Evolutionary conservation across 2,888 invertebrate genomes (phyloP), one percentile per base, ranked within the genome.

Genomic region (Volucella bombylans): DNA sequence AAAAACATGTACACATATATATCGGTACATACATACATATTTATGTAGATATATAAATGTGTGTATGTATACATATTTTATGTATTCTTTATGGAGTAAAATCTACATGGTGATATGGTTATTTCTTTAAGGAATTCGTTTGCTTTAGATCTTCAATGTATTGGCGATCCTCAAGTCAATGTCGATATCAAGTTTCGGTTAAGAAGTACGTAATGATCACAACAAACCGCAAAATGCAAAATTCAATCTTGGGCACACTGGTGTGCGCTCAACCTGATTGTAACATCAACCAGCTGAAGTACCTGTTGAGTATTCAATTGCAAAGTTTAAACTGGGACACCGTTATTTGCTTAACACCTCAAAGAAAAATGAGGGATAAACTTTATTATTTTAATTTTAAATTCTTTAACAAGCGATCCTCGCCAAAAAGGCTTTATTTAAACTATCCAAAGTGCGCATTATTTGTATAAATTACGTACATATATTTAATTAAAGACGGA

Each of bases 121-220:
- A 9, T 47, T 41, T 54, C 54, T 31, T 55, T 23, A 54, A 61
- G 23, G n/a, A 47, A 11, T 50, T 47, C 38, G 31, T 39, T 62
- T 4, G 23, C 14, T 14, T 0, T 52, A 11, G 31, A 54, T 15
- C 31, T 43, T 9, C 23, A 23, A 45, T 23, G 10, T 61, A n/a
- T 23, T 45, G 14, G 38, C 12, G 15, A 47, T 54, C 68, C 57
- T 47, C 38, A 71, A 54, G 49, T 43, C 41, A 8, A 14, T 50
- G 41, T 10, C 12, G 4, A 50, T 82, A 82, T 82, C 81, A 77
- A 47, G 71, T 82, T 82, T 77, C 81, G 39, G 41, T 52, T 10
- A 18, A 71, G 71, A 54, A 77, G 71, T 65, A 41, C 52, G 45
- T 23, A 38, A 59, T 9, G 52, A 41, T 41, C 55, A 31, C 47